Evolutionary conservation across 2,797 vertebrate genomes (phyloP).

Genomic region (Gallinago solitaria): DNA sequence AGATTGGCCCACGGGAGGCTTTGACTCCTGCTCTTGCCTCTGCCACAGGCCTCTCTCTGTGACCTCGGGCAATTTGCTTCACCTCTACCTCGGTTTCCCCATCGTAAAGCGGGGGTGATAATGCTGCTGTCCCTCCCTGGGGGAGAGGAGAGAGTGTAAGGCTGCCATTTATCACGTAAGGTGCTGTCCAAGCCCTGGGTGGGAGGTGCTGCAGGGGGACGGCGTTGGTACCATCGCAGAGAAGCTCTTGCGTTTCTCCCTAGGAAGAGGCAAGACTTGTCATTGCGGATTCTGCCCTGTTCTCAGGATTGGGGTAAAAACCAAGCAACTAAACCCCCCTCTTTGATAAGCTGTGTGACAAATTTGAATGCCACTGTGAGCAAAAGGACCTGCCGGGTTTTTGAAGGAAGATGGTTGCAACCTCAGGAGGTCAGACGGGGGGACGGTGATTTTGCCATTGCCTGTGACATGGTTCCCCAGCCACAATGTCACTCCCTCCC

Average conservation of each 20-base stretch:
- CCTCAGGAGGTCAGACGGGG: neutral
- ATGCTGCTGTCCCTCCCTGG: neutral
- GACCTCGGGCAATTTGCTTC: neutral
- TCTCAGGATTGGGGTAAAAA: conserved; percentile 74
- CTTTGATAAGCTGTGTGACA: conserved; percentile 26
- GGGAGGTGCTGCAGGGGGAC: neutral
- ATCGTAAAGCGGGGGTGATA: neutral
- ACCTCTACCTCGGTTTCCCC: neutral
- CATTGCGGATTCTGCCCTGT: conserved; percentile 39
- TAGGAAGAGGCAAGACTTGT: neutral
- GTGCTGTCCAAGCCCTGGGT: neutral
- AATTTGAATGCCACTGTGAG: conserved; percentile 56
- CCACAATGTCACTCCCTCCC: neutral
- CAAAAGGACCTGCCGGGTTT: conserved; percentile 62
- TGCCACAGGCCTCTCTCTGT: neutral
- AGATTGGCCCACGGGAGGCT: neutral
- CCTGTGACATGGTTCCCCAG: neutral
- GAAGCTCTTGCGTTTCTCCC: neutral
- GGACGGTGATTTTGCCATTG: neutral
- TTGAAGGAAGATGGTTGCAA: conserved; percentile 57
- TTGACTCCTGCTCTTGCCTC: neutral
- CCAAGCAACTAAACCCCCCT: neutral
- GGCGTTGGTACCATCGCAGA: neutral
- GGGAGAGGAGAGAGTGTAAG: neutral
- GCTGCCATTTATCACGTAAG: neutral